A percentile compares a stretch with the other conserved stretches of the same genome.
Conservation (phyloP, 2,113 vertebrate genomes). For the Pygoscelis antarcticus region DNA sequence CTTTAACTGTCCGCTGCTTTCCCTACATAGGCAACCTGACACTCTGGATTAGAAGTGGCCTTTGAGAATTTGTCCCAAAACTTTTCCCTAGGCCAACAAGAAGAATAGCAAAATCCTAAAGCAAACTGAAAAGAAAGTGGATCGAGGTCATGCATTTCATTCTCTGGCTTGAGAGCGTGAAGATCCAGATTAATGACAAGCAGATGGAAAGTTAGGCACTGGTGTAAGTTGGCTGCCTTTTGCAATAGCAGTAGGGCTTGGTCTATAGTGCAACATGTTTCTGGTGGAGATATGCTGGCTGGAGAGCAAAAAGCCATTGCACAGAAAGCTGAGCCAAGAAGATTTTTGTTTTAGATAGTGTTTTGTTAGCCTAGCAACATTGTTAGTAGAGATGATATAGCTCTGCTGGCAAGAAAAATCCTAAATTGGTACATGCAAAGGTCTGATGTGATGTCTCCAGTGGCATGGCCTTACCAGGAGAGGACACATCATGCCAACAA, state of each 20-base stretch:
- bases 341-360: background rate
- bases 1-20: background rate
- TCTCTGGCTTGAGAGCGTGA: background rate
- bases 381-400: background rate
- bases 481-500: background rate
- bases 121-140: background rate
- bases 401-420: background rate
- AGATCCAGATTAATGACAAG: conserved; percentile 29
- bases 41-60: background rate
- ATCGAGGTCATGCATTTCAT: conserved; percentile 22
- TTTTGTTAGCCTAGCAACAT: conserved; percentile 8
- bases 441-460: background rate
- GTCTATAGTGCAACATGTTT: background rate
- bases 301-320: background rate
- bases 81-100: background rate
- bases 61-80: background rate
- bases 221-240: conserved; percentile 11
- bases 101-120: background rate
- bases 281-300: conserved; percentile 21
- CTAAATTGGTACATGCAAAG: background rate
- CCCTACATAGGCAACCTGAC: background rate
- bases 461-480: background rate
- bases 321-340: background rate
- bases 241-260: background rate
- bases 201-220: conserved; percentile 45